phyloP scores from a whole-genome alignment of 2,888 invertebrate species.

The Loripinus fragilis region DNA sequence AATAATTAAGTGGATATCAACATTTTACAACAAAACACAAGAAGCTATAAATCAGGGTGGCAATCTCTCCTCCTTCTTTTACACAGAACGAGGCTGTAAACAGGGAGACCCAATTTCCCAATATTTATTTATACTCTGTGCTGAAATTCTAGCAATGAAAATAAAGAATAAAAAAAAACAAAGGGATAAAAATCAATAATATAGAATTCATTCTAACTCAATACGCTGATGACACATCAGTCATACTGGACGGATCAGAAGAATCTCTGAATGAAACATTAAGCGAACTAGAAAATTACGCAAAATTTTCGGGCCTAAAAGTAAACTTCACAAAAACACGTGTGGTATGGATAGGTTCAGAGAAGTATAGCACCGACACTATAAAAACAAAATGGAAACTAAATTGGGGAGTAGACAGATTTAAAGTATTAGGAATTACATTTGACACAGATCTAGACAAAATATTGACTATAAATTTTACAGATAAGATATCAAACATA shows the following conservation, averaged over 20 bases:
- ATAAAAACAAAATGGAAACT: slow-evolving; percentile 39
- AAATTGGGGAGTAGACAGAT: slow-evolving; percentile 11
- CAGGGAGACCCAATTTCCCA: slow-evolving; percentile 1
- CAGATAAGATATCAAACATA: not conserved
- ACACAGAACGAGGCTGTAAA: not conserved
- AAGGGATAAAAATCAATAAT: not conserved
- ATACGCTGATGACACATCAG: slow-evolving; percentile 10
- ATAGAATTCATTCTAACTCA: not conserved
- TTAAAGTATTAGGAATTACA: slow-evolving; percentile 3
- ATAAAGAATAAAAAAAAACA: not conserved
- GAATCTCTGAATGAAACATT: not conserved
- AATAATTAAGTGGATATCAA: not conserved
- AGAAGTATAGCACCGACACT: slow-evolving; percentile 15
- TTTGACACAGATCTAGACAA: slow-evolving; percentile 3
- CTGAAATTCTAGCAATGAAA: not conserved
- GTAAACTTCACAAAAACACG: slow-evolving; percentile 34
- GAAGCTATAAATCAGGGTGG: not conserved
- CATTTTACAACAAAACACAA: not conserved
- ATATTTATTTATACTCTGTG: not conserved
- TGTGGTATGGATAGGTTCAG: slow-evolving; percentile 24
- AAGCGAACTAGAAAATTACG: not conserved
- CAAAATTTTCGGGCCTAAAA: slow-evolving; percentile 13
- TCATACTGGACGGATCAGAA: not conserved
- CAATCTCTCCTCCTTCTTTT: not conserved
- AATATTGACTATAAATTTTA: not conserved